phyloP scores from a whole-genome alignment of 2,888 invertebrate species.

The Hoplodrina blanda region DNA sequence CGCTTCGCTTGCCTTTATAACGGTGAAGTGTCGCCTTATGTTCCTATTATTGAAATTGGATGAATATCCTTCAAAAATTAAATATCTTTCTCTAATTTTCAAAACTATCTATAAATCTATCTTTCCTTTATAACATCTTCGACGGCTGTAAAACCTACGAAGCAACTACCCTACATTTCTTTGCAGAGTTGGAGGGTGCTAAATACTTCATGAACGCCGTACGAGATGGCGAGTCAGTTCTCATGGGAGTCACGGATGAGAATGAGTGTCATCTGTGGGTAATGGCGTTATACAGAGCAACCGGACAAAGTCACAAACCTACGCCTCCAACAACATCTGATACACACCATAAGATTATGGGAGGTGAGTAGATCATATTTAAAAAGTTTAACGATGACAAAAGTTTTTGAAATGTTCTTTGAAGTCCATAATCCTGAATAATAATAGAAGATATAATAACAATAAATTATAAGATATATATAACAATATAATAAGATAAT shows the following conservation, averaged over 20 bases:
- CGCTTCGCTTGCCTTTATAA: no score
- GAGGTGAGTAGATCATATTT: constrained; percentile 91
- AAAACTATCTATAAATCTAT: constrained; percentile 3
- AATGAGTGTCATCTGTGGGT: constrained; percentile 99
- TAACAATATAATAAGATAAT: no score
- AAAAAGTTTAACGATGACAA: not conserved
- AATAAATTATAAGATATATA: no score
- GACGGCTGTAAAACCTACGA: constrained; percentile 29
- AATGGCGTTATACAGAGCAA: constrained; percentile 99
- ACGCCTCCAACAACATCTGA: constrained; percentile 97
- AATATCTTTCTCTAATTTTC: not conserved
- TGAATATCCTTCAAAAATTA: not conserved
- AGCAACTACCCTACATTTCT: constrained; percentile 39
- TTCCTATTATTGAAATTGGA: not conserved
- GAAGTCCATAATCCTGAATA: no score
- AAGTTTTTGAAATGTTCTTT: not conserved
- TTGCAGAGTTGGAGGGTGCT: constrained; percentile 96
- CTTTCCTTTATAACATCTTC: constrained; percentile 1
- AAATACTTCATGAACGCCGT: constrained; percentile 99
- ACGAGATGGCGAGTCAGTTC: constrained; percentile 98
- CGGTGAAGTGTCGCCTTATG: no score
- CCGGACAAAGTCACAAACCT: constrained; percentile 99
- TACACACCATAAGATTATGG: constrained; percentile 94
- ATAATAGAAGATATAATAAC: no score
- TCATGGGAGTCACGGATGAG: constrained; percentile 99